These are phyloP conservation scores for Melanotaenia trifasciata DNA, from an alignment of 2,797 vertebrate genomes.

Conservation along the genomic window DNA sequence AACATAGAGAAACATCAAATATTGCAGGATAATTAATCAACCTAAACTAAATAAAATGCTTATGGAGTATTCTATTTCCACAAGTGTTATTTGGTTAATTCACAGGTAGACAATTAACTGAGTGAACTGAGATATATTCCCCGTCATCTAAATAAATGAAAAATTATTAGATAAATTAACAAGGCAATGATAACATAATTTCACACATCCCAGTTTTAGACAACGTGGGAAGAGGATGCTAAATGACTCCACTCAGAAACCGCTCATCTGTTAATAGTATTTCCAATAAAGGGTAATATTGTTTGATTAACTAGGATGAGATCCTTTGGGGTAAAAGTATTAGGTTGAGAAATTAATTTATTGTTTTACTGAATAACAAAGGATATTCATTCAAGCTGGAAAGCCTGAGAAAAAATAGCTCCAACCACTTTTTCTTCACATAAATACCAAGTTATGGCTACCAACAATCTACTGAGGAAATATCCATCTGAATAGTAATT, in stretches of 20 bases:
- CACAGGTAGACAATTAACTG: conserved; percentile 61
- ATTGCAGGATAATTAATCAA: background rate
- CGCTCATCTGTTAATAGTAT: conserved; percentile 68
- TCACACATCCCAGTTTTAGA: conserved; percentile 67
- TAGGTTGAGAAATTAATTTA: conserved; percentile 70
- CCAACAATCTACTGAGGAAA: no score
- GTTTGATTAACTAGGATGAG: conserved; percentile 66
- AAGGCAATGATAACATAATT: conserved; percentile 72
- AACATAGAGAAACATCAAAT: background rate
- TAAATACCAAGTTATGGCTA: conserved; percentile 9
- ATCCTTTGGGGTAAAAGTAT: conserved; percentile 64
- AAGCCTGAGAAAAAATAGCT: background rate
- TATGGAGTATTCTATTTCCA: conserved; percentile 38
- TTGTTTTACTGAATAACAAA: conserved; percentile 59
- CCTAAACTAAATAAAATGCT: conserved; percentile 5
- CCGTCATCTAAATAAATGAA: conserved; percentile 76
- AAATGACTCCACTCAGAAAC: conserved; percentile 72
- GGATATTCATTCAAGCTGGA: conserved; percentile 49
- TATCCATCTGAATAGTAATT: background rate
- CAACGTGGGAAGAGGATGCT: conserved; percentile 76
- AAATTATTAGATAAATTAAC: conserved; percentile 80
- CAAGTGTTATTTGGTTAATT: conserved; percentile 47
- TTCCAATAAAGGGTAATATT: conserved; percentile 77
- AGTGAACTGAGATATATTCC: conserved; percentile 61
- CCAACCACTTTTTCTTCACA: conserved; percentile 5